Evolutionary conservation across 2,888 invertebrate genomes (phyloP).

Genomic region (Iselma pallidipennis): DNA sequence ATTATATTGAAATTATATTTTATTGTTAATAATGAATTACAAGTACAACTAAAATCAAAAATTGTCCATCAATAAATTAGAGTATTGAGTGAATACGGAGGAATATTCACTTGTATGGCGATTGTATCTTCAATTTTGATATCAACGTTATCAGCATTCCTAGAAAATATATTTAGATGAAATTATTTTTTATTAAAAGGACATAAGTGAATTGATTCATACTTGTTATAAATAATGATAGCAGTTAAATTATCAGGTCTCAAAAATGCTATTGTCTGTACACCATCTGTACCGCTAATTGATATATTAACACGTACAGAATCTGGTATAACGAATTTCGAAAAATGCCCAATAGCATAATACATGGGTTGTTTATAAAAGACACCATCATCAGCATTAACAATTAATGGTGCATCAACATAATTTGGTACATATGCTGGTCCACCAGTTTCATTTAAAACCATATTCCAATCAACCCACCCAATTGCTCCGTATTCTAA

Average conservation of each 20-base stretch:
- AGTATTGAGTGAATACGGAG: no score
- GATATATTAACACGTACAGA: conserved; percentile 54
- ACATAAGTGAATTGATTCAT: no score
- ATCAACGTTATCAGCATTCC: background rate
- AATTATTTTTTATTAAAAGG: no score
- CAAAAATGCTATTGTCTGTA: conserved; percentile 54
- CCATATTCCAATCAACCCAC: conserved; percentile 90
- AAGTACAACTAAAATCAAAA: no score
- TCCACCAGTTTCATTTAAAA: conserved; percentile 71
- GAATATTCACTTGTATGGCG: no score
- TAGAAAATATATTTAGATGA: no score
- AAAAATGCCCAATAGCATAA: conserved; percentile 79
- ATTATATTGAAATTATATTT: no score
- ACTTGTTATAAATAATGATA: conserved; percentile 57
- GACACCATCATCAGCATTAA: conserved; percentile 63
- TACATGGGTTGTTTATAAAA: conserved; percentile 88
- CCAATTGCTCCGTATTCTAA: conserved; percentile 74
- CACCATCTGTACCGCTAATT: conserved; percentile 35
- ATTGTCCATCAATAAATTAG: no score
- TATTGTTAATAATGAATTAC: no score
- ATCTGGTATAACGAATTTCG: conserved; percentile 63
- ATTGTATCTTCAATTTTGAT: background rate
- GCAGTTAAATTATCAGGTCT: conserved; percentile 57
- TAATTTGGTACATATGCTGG: conserved; percentile 77
- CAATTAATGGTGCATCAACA: conserved; percentile 77